Conservation (phyloP, 2,888 invertebrate species). For the Dryobota labecula region DNA sequence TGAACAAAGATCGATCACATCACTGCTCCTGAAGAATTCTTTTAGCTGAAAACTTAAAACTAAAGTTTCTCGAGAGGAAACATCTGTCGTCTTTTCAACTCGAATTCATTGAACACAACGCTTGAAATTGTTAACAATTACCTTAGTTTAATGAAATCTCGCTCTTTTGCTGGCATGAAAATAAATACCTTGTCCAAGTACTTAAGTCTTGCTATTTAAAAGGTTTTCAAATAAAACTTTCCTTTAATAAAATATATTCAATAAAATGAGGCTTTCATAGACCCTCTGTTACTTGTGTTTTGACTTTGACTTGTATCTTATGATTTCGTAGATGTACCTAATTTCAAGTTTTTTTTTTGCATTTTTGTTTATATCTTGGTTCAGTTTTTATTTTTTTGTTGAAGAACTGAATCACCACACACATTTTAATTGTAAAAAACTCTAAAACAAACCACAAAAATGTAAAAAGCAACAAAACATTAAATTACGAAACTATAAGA, state of each 20-base stretch:
- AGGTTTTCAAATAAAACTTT: slow-evolving; percentile 20
- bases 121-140: slow-evolving; percentile 65
- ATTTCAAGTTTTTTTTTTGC: background rate
- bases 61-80: slow-evolving; percentile 67
- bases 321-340: background rate
- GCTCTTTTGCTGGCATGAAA: slow-evolving; percentile 47
- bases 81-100: slow-evolving; percentile 74
- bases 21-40: slow-evolving; percentile 57
- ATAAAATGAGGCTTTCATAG: background rate
- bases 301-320: background rate
- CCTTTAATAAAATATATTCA: background rate
- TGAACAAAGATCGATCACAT: slow-evolving; percentile 58
- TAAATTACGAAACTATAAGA: too few relatives aligned
- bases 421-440: too few relatives aligned
- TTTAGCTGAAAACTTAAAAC: slow-evolving; percentile 68
- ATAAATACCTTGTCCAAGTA: slow-evolving; percentile 45
- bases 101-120: slow-evolving; percentile 68
- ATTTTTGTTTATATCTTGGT: background rate
- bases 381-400: too few relatives aligned
- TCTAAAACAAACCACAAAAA: too few relatives aligned
- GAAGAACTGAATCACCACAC: too few relatives aligned
- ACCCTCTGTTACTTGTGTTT: background rate
- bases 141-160: slow-evolving; percentile 61
- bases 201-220: slow-evolving; percentile 19
- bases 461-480: too few relatives aligned